Conservation (phyloP, 2,797 vertebrate species). For the Alectoris magna region DNA sequence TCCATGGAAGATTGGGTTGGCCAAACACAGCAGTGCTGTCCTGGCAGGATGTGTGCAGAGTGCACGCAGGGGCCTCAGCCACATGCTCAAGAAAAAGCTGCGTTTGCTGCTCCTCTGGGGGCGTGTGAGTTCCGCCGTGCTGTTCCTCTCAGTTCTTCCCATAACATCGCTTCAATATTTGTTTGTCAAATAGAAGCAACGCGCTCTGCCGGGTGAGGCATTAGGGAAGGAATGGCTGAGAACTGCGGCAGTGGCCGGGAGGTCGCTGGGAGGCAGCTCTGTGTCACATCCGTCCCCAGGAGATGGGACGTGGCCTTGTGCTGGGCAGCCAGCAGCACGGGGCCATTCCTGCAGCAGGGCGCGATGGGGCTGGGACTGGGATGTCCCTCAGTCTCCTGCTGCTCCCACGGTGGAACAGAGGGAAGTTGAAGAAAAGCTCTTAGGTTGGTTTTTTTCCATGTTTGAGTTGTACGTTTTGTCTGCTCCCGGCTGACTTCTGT, state of each 20-base stretch:
- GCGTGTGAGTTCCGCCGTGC: not conserved
- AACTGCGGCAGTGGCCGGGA: not conserved
- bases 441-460: rapidly evolving
- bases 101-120: not conserved
- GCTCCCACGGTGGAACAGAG: not conserved
- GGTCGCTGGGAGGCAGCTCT: not conserved
- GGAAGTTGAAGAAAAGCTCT: not conserved
- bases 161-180: not conserved
- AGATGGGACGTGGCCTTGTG: not conserved
- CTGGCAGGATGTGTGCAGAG: not conserved
- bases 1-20: no score
- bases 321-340: no score
- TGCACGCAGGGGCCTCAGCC: not conserved
- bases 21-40: not conserved
- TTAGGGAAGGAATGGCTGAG: not conserved
- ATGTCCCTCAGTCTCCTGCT: not conserved
- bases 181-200: not conserved
- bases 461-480: not conserved
- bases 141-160: not conserved
- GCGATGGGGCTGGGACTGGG: not conserved
- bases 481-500: not conserved
- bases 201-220: not conserved
- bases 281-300: not conserved
- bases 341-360: no score
- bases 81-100: rapidly evolving